Evolutionary conservation across 2,888 invertebrate species (phyloP).

Genomic region (Malthinus seriepunctatus): DNA sequence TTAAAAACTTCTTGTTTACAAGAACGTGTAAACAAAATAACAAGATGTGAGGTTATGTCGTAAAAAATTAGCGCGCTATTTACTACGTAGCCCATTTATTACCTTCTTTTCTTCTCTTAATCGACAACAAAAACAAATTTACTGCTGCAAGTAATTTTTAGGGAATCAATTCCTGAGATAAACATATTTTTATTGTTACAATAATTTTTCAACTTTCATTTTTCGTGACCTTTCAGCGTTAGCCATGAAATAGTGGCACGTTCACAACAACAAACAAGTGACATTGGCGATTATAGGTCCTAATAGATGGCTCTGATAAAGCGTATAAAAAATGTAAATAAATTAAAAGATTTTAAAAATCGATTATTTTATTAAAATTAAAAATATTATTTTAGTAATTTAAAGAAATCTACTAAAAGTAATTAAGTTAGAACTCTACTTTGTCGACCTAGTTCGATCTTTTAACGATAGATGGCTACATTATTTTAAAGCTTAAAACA

Average conservation of each 20-base stretch:
- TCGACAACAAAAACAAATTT: background rate
- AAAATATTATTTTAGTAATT: too few species aligned
- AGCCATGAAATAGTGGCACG: background rate
- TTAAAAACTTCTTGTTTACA: slow-evolving; percentile 3
- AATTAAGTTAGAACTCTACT: too few species aligned
- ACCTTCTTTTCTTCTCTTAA: slow-evolving; percentile 10
- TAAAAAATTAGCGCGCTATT: slow-evolving; percentile 25
- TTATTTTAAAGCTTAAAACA: too few species aligned
- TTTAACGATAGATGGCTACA: too few species aligned
- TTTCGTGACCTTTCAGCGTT: background rate
- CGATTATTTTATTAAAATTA: too few species aligned
- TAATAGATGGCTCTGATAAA: too few species aligned
- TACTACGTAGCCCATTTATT: slow-evolving; percentile 15
- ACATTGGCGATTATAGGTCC: too few species aligned
- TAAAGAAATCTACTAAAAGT: too few species aligned
- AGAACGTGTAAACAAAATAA: slow-evolving; percentile 14
- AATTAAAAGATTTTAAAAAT: too few species aligned
- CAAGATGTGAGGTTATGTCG: slow-evolving; percentile 23
- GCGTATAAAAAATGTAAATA: too few species aligned
- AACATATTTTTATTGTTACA: background rate
- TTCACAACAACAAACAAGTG: background rate
- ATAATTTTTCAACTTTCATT: slow-evolving; percentile 2
- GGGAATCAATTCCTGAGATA: background rate
- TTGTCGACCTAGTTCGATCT: too few species aligned
- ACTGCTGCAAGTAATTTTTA: background rate